phyloP scores from a whole-genome alignment of 2,113 vertebrate genomes.

The Ameiurus melas region DNA sequence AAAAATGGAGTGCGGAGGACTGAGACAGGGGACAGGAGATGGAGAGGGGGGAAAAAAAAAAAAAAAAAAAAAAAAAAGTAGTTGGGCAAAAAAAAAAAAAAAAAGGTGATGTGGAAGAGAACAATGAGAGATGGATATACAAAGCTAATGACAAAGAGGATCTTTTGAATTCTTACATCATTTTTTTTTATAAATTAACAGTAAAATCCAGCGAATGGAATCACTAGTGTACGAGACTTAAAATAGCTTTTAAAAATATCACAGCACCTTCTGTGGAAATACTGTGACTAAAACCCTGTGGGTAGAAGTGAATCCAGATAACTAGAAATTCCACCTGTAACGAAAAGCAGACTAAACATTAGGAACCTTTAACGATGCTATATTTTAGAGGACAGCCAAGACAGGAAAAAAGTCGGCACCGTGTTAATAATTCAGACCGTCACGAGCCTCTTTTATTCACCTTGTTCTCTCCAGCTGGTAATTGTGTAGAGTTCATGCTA shows the following conservation, averaged over 20 bases:
- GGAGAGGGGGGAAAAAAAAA: neutral
- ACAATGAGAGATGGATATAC: neutral
- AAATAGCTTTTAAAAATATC: neutral
- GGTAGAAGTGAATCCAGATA: neutral
- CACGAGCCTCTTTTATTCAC: neutral
- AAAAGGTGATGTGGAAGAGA: neutral
- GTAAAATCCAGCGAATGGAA: no score
- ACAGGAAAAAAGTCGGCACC: neutral
- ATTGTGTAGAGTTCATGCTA: neutral
- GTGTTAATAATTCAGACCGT: neutral
- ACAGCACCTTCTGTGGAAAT: neutral
- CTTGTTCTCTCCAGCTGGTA: neutral
- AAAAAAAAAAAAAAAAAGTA: neutral
- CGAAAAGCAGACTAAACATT: neutral
- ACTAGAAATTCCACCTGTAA: slow-evolving; percentile 3
- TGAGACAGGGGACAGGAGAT: neutral
- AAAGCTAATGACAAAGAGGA: neutral
- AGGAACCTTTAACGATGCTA: neutral
- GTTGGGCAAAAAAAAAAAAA: neutral
- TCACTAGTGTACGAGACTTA: neutral
- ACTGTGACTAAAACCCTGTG: neutral
- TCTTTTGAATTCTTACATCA: neutral
- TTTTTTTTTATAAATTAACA: no score
- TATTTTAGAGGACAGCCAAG: neutral
- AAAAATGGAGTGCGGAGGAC: slow-evolving; percentile 1